phyloP scores from a whole-genome alignment of 2,113 vertebrate species.

The Trematocara nigrifrons region DNA sequence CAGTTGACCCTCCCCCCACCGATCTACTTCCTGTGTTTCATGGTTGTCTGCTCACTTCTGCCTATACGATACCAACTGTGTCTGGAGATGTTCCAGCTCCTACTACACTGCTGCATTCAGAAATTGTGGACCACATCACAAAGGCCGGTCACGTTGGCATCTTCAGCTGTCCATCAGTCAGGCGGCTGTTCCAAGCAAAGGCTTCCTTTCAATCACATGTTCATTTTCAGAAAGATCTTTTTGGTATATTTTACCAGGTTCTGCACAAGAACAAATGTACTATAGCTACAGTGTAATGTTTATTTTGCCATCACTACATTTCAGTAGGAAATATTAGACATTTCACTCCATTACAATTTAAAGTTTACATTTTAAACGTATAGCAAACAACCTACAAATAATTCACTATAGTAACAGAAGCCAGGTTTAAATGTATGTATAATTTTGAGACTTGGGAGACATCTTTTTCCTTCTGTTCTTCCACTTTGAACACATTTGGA shows the following conservation, averaged over 20 bases:
- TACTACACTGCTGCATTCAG: conserved; percentile 8
- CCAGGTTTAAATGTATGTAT: neutral
- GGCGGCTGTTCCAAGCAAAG: neutral
- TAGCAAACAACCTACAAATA: neutral
- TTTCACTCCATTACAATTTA: neutral
- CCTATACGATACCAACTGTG: conserved; percentile 62
- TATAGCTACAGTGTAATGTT: neutral
- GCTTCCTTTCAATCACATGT: neutral
- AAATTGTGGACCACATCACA: neutral
- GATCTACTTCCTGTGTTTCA: conserved; percentile 62
- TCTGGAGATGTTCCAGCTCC: conserved; percentile 56
- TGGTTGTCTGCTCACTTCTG: conserved; percentile 52
- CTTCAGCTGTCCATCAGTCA: neutral
- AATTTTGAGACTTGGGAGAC: neutral
- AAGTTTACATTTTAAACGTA: neutral
- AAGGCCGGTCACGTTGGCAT: neutral
- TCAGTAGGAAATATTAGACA: neutral
- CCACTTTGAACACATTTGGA: neutral
- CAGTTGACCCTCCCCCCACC: conserved; percentile 51
- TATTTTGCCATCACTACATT: neutral
- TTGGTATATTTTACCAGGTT: neutral
- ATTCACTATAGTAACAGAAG: neutral
- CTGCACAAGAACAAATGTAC: neutral
- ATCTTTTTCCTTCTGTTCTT: neutral
- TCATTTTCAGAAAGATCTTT: neutral